phyloP scores from a whole-genome alignment of 1,140 invertebrate genomes.

The Polypedilum pembai region DNA sequence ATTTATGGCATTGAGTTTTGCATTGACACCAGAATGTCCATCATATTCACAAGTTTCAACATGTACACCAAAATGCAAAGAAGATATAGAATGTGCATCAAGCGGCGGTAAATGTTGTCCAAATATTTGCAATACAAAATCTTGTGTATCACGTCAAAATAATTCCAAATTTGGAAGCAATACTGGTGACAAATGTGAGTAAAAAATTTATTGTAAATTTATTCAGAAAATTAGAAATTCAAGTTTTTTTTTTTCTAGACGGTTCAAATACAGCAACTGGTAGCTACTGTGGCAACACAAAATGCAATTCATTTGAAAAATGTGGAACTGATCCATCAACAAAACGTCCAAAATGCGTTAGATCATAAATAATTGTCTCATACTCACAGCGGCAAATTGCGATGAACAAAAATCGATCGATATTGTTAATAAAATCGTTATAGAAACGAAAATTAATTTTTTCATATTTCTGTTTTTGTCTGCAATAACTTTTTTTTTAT shows the following conservation, averaged over 20 bases:
- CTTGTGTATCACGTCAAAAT: conserved; percentile 48
- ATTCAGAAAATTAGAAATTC: conserved; percentile 6
- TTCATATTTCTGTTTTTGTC: neutral
- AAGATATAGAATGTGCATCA: conserved; percentile 54
- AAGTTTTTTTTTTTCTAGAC: conserved; percentile 30
- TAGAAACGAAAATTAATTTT: conserved; percentile 20
- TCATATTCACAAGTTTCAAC: conserved; percentile 52
- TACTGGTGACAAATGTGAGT: conserved; percentile 37
- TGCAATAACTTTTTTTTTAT: neutral
- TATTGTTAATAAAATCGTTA: conserved; percentile 21
- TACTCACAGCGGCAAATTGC: neutral
- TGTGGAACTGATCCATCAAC: conserved; percentile 56
- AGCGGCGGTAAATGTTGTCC: conserved; percentile 58
- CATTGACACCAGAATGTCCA: conserved; percentile 50
- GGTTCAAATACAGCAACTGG: conserved; percentile 46
- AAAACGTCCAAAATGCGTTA: conserved; percentile 57
- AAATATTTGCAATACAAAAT: conserved; percentile 58
- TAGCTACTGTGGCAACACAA: conserved; percentile 58
- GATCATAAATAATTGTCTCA: conserved; percentile 43
- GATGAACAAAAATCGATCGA: neutral
- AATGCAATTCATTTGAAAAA: conserved; percentile 57
- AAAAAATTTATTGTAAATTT: conserved; percentile 31
- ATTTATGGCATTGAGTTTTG: conserved; percentile 29
- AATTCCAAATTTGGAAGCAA: conserved; percentile 31
- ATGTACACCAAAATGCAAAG: conserved; percentile 57